Percentiles rank a stretch among this genome's conserved stretches.
phyloP scores from a whole-genome alignment of 92 coral and sea anemone species.

The Ricordea florida region DNA sequence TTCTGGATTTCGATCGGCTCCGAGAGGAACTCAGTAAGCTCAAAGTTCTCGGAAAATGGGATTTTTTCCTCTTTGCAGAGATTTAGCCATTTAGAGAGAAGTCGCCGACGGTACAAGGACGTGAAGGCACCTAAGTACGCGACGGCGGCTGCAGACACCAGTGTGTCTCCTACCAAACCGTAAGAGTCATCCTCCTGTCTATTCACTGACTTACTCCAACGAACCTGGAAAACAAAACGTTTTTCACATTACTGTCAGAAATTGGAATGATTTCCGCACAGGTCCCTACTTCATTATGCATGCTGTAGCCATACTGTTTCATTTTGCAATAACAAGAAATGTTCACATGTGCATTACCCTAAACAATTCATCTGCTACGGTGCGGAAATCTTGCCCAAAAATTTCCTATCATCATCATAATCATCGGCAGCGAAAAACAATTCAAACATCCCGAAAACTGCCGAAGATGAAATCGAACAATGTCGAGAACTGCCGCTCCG shows the following conservation, averaged over 20 bases:
- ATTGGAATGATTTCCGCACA: too few species aligned
- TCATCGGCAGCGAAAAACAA: too few species aligned
- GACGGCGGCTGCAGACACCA: constrained; percentile 82
- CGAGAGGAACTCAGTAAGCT: constrained; percentile 83
- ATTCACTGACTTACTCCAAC: constrained; percentile 81
- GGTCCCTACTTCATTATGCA: too few species aligned
- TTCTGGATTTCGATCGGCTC: constrained; percentile 86
- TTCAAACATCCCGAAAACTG: too few species aligned
- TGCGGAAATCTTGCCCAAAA: too few species aligned
- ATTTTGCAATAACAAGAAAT: too few species aligned
- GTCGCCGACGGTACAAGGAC: constrained; percentile 65
- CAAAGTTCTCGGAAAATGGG: constrained; percentile 78
- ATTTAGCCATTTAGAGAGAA: constrained; percentile 74
- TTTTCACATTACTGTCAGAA: not conserved
- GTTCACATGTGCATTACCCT: too few species aligned
- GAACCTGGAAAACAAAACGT: constrained; percentile 45
- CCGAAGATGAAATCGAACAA: too few species aligned
- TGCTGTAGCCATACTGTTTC: too few species aligned
- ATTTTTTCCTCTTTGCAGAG: constrained; percentile 70
- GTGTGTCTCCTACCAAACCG: constrained; percentile 86
- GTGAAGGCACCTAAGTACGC: constrained; percentile 94
- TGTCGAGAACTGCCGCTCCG: too few species aligned
- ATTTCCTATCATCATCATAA: too few species aligned
- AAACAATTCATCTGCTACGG: too few species aligned
- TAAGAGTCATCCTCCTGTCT: constrained; percentile 53